Evolutionary conservation across 1,140 invertebrate genomes (phyloP).

Genomic region (Apolygus lucorum): DNA sequence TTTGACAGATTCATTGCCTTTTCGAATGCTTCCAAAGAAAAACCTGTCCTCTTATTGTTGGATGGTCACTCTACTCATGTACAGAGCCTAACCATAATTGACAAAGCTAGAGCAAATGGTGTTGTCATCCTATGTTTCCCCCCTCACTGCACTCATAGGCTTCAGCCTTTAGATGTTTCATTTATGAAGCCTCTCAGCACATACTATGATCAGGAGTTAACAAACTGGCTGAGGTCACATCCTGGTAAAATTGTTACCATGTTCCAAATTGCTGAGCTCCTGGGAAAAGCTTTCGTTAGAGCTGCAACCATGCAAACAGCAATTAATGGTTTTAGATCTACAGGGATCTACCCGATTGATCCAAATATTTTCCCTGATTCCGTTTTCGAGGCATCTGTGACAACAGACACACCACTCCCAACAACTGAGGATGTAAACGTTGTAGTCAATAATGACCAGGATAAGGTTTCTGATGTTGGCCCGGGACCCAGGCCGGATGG

Average conservation of each 20-base stretch:
- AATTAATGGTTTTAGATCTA: slow-evolving; percentile 36
- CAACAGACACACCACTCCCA: slow-evolving; percentile 4
- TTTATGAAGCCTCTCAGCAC: slow-evolving; percentile 33
- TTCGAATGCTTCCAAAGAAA: slow-evolving; percentile 32
- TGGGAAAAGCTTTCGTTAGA: slow-evolving; percentile 34
- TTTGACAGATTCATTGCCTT: slow-evolving; percentile 32
- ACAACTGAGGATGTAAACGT: not conserved
- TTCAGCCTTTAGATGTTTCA: slow-evolving; percentile 36
- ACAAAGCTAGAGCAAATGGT: slow-evolving; percentile 32
- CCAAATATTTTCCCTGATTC: slow-evolving; percentile 33
- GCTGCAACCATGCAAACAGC: slow-evolving; percentile 35
- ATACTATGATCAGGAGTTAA: slow-evolving; percentile 33
- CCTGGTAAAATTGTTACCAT: slow-evolving; percentile 33
- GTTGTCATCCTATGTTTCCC: slow-evolving; percentile 35
- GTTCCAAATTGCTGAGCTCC: slow-evolving; percentile 34
- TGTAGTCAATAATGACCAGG: not conserved
- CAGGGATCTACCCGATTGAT: slow-evolving; percentile 36
- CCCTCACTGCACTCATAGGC: too few relatives aligned
- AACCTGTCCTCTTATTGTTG: slow-evolving; percentile 38
- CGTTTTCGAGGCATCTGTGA: not conserved
- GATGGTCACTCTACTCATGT: slow-evolving; percentile 38
- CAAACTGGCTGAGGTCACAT: slow-evolving; percentile 40
- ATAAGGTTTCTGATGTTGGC: not conserved
- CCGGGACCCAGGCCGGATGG: too few relatives aligned
- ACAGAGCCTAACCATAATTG: slow-evolving; percentile 37